Percentiles rank a stretch among this genome's conserved stretches.
Conservation (phyloP, 2,113 vertebrate species). For the Halichoeres trimaculatus region DNA sequence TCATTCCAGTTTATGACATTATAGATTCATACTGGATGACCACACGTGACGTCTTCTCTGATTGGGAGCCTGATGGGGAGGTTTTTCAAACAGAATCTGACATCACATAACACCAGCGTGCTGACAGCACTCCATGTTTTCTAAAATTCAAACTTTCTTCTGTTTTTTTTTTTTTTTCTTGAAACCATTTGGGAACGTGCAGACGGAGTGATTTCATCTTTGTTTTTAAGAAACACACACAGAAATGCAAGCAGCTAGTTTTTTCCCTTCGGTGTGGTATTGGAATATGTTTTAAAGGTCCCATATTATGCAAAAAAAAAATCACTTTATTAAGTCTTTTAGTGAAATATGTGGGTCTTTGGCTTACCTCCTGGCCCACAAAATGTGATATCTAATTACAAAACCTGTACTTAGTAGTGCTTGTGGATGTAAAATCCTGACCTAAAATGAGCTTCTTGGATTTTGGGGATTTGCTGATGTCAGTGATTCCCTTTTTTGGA, state of each 20-base stretch:
- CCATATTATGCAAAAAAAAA: too few species aligned
- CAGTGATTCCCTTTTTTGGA: too few species aligned
- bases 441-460: too few species aligned
- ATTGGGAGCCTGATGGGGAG: constrained; percentile 14
- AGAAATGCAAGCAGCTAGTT: background rate
- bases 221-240: constrained; percentile 26
- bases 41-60: constrained; percentile 7
- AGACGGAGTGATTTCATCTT: constrained; percentile 21
- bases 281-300: too few species aligned
- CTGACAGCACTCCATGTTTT: constrained; percentile 19
- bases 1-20: constrained; percentile 11
- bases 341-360: too few species aligned
- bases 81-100: constrained; percentile 41
- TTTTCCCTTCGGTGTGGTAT: background rate
- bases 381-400: too few species aligned
- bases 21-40: background rate
- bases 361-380: too few species aligned
- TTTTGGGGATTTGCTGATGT: too few species aligned
- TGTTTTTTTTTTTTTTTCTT: constrained; percentile 1
- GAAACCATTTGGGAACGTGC: constrained; percentile 14
- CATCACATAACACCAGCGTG: constrained; percentile 11
- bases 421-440: too few species aligned
- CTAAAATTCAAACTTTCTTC: constrained; percentile 21
- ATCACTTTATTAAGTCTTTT: too few species aligned
- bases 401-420: too few species aligned